Evolutionary conservation across 2,888 invertebrate species (phyloP).

Genomic region (Apoderus coryli): DNA sequence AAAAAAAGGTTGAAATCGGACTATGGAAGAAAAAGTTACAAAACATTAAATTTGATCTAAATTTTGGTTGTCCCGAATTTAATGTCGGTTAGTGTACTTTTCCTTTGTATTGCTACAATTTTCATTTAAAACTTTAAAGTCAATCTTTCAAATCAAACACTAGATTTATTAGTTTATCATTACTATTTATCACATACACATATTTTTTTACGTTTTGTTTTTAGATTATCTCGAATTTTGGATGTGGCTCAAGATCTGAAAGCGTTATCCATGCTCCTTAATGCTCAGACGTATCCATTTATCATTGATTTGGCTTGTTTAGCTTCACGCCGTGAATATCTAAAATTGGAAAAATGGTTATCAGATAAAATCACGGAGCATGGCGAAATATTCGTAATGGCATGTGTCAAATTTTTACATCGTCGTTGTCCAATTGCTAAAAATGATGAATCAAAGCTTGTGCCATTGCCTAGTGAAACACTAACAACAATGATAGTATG

Average conservation of each 20-base stretch:
- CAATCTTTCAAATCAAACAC: too few species aligned
- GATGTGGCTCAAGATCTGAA: slow-evolving; percentile 94
- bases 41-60: too few species aligned
- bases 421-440: slow-evolving; percentile 67
- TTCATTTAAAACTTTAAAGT: too few species aligned
- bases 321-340: slow-evolving; percentile 90
- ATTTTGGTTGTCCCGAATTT: too few species aligned
- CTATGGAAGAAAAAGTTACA: too few species aligned
- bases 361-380: slow-evolving; percentile 94
- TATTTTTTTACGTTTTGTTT: slow-evolving; percentile 4
- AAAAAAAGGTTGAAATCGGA: too few species aligned
- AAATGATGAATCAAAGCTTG: slow-evolving; percentile 45
- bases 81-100: too few species aligned
- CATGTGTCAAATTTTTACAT: slow-evolving; percentile 77
- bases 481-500: slow-evolving; percentile 79
- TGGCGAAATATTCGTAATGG: slow-evolving; percentile 77
- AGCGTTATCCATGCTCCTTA: slow-evolving; percentile 80
- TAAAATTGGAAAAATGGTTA: slow-evolving; percentile 97
- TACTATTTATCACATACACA: too few species aligned
- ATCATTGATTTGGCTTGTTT: slow-evolving; percentile 96
- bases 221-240: slow-evolving; percentile 69
- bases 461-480: slow-evolving; percentile 82
- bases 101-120: too few species aligned
- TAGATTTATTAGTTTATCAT: too few species aligned
- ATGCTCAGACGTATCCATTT: slow-evolving; percentile 78